These are phyloP conservation scores for Gnathochromis pfefferi DNA, from an alignment of 2,113 vertebrate genomes.

Conservation along the genomic window DNA sequence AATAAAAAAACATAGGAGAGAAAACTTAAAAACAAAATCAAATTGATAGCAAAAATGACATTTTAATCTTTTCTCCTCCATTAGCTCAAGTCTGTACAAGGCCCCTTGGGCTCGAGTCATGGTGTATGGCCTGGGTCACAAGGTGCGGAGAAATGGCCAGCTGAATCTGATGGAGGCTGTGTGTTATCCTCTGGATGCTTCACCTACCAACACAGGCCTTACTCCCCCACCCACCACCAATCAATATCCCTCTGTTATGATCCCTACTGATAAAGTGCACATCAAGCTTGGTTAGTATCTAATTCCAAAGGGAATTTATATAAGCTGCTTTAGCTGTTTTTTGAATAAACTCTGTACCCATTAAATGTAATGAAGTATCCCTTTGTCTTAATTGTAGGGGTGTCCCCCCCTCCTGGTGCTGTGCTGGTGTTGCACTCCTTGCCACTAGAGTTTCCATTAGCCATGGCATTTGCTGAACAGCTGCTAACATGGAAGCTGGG, in stretches of 20 bases:
- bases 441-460: constrained; percentile 91
- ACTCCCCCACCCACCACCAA: constrained; percentile 92
- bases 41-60: background rate
- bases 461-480: constrained; percentile 94
- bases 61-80: background rate
- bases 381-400: constrained; percentile 70
- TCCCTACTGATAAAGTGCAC: constrained; percentile 91
- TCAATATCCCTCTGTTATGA: constrained; percentile 91
- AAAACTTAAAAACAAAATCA: background rate
- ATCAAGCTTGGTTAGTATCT: constrained; percentile 83
- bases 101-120: constrained; percentile 93
- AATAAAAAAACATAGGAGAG: background rate
- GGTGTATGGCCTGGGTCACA: constrained; percentile 90
- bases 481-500: constrained; percentile 87
- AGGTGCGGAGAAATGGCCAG: constrained; percentile 90
- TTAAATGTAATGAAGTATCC: background rate
- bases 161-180: constrained; percentile 90
- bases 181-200: constrained; percentile 92
- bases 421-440: constrained; percentile 91
- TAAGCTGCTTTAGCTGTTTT: background rate
- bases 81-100: constrained; percentile 92
- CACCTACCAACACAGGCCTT: constrained; percentile 93
- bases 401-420: constrained; percentile 90
- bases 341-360: background rate
- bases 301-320: background rate